A percentile compares a stretch with the other conserved stretches of the same genome.
Conservation (phyloP, 2,797 vertebrate species). For the Parauchenoglanis ngamensis region DNA sequence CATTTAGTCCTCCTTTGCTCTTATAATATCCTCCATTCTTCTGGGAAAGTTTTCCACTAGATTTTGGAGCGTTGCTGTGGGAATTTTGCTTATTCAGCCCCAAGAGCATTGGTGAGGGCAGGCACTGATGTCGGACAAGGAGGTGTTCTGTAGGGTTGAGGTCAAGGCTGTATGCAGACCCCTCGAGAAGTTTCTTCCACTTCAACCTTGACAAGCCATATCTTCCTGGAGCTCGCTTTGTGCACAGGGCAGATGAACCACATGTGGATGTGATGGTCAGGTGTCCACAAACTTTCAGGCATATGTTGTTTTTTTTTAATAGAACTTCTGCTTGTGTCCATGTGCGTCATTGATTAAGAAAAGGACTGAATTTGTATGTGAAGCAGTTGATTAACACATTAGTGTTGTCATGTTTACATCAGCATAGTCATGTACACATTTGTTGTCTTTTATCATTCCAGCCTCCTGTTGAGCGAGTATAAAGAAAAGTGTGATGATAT, state of each 20-base stretch:
- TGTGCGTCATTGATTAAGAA: not conserved
- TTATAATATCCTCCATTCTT: not conserved
- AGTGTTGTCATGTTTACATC: not conserved
- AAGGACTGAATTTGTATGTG: not conserved
- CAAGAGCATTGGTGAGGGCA: not conserved
- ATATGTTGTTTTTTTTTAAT: not conserved
- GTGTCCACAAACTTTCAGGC: not conserved
- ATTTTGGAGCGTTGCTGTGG: too few relatives aligned
- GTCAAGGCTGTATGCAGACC: not conserved
- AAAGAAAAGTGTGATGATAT: conserved; percentile 89
- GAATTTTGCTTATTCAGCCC: not conserved
- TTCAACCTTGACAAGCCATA: not conserved
- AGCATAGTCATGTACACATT: not conserved
- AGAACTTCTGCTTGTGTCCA: not conserved
- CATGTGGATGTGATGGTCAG: not conserved
- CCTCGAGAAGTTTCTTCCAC: not conserved
- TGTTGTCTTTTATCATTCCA: conserved; percentile 38
- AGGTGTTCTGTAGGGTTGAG: not conserved
- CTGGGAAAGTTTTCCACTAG: not conserved
- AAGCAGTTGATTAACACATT: not conserved
- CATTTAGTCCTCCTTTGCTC: not conserved
- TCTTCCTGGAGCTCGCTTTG: not conserved
- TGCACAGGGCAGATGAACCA: not conserved
- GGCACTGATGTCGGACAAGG: not conserved
- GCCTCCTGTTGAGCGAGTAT: conserved; percentile 80